Percentiles rank a stretch among this genome's conserved stretches.
Conservation (phyloP, 2,888 invertebrate genomes). For the Callyntrura sp. region DNA sequence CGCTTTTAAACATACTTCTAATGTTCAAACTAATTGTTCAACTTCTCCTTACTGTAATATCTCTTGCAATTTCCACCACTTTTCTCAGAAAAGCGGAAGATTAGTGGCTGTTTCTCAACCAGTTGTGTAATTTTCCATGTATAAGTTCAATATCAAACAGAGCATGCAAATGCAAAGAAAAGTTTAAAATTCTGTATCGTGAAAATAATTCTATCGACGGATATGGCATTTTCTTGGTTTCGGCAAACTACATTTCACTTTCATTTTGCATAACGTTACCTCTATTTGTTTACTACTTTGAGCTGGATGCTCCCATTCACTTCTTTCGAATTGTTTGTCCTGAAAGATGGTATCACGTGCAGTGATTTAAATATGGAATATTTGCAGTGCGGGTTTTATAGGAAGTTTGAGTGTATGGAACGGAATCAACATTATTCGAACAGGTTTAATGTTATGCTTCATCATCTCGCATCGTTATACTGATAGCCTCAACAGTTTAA, state of each 20-base stretch:
- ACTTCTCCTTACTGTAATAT: not conserved
- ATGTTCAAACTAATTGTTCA: slow-evolving; percentile 23
- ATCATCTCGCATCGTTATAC: not conserved
- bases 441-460: not conserved
- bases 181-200: not conserved
- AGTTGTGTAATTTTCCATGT: not conserved
- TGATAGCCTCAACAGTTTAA: not conserved
- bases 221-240: not conserved
- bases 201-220: not conserved
- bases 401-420: slow-evolving; percentile 27
- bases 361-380: not conserved
- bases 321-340: slow-evolving; percentile 14
- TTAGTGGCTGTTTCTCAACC: not conserved
- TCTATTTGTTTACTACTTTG: slow-evolving; percentile 21
- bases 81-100: not conserved
- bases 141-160: not conserved
- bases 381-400: slow-evolving; percentile 13
- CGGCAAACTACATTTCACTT: not conserved
- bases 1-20: slow-evolving; percentile 13
- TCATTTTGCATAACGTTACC: slow-evolving; percentile 18
- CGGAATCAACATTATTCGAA: slow-evolving; percentile 6
- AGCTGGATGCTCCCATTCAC: slow-evolving; percentile 22
- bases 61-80: not conserved
- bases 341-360: not conserved
- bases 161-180: not conserved